A percentile compares a stretch with the other conserved stretches of the same genome.
phyloP scores from a whole-genome alignment of 2,797 vertebrate genomes.

The Acrossocheilus fasciatus region DNA sequence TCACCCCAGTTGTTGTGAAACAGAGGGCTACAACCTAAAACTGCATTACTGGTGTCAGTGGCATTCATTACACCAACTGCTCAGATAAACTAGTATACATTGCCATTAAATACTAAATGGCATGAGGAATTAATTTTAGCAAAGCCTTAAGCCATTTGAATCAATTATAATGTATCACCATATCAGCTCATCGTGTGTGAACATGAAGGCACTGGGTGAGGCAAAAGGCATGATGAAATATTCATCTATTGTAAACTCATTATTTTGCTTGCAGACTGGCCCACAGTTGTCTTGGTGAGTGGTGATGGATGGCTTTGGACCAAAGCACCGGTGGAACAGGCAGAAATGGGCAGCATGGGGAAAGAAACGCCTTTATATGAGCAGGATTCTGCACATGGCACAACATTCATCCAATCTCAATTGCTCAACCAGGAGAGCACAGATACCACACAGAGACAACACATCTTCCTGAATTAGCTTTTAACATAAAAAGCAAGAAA shows the following conservation, averaged over 20 bases:
- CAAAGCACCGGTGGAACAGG: slow-evolving; percentile 57
- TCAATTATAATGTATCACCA: slow-evolving; percentile 47
- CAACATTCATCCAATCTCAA: slow-evolving; percentile 41
- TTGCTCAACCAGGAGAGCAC: not conserved
- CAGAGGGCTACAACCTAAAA: not conserved
- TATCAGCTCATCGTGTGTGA: slow-evolving; percentile 57
- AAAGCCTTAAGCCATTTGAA: slow-evolving; percentile 35
- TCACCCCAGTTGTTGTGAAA: not conserved
- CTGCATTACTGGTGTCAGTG: slow-evolving; percentile 13
- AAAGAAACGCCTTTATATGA: slow-evolving; percentile 45
- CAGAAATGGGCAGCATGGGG: slow-evolving; percentile 51
- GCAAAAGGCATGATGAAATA: slow-evolving; percentile 68
- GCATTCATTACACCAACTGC: not conserved
- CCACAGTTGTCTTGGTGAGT: slow-evolving; percentile 69
- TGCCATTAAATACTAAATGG: slow-evolving; percentile 25
- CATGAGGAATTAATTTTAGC: slow-evolving; percentile 20
- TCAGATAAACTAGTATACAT: slow-evolving; percentile 8
- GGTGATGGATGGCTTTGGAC: slow-evolving; percentile 74
- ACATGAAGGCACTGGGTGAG: slow-evolving; percentile 59
- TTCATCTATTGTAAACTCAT: slow-evolving; percentile 75
- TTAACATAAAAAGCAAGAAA: not conserved
- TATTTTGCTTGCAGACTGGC: slow-evolving; percentile 69
- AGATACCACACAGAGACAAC: not conserved
- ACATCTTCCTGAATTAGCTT: not conserved
- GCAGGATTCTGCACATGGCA: slow-evolving; percentile 55